phyloP scores from a whole-genome alignment of 2,113 vertebrate genomes.

The Excalfactoria chinensis region DNA sequence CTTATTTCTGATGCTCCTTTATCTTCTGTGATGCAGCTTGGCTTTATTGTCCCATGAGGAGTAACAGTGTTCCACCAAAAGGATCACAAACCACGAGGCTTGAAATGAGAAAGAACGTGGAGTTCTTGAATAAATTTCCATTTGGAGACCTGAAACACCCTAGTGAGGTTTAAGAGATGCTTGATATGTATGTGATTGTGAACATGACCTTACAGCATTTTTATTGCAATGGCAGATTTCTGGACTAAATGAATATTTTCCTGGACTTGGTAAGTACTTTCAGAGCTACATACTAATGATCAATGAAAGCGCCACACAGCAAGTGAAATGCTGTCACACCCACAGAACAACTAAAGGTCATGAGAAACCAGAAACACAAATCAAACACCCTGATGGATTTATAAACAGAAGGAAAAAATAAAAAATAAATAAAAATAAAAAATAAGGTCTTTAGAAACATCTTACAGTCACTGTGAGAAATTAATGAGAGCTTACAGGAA shows the following conservation, averaged over 20 bases:
- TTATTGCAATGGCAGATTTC: not conserved
- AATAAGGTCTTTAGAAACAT: not conserved
- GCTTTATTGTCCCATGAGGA: not conserved
- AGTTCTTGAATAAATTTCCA: not conserved
- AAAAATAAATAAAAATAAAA: not conserved
- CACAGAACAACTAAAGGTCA: not conserved
- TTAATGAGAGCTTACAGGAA: not conserved
- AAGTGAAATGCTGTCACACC: not conserved
- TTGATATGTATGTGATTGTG: not conserved
- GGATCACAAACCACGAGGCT: not conserved
- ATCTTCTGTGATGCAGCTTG: not conserved
- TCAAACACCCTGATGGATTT: not conserved
- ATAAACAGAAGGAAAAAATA: not conserved
- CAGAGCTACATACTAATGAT: not conserved
- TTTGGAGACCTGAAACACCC: not conserved
- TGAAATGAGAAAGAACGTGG: not conserved
- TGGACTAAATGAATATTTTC: not conserved
- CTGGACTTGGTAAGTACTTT: not conserved
- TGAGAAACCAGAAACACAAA: not conserved
- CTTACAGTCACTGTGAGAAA: not conserved
- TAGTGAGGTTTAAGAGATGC: not conserved
- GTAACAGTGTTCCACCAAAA: not conserved
- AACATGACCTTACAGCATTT: not conserved
- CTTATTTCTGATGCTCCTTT: fast-evolving
- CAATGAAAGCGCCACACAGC: not conserved